A percentile compares a stretch with the other conserved stretches of the same genome.
phyloP scores from a whole-genome alignment of 2,797 vertebrate genomes.

The Neosilurus hyrtlii region DNA sequence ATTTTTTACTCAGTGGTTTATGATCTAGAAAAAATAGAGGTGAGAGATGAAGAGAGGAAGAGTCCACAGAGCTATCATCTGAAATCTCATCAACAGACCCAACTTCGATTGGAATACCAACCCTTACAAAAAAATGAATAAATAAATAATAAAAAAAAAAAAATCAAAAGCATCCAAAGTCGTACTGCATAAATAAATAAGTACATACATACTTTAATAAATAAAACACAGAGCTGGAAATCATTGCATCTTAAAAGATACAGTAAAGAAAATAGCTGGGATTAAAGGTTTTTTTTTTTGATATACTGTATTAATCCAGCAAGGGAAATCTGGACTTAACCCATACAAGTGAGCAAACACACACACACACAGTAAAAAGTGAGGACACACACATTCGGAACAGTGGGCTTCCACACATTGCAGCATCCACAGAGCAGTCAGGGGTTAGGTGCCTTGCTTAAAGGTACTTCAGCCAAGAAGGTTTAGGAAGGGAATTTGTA shows the following conservation, averaged over 20 bases:
- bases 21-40: conserved; percentile 40
- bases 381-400: too few species aligned
- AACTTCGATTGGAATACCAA: background rate
- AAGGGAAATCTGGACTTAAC: too few species aligned
- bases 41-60: conserved; percentile 5
- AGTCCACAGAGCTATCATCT: conserved; percentile 29
- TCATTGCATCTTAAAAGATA: background rate
- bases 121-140: background rate
- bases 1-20: conserved; percentile 17
- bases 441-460: too few species aligned
- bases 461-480: too few species aligned
- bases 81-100: conserved; percentile 24
- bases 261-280: background rate
- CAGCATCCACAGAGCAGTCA: too few species aligned
- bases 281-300: too few species aligned
- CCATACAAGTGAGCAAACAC: too few species aligned
- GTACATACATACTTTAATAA: too few species aligned
- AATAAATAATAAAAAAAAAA: background rate
- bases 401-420: too few species aligned
- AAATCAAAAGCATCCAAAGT: background rate
- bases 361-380: too few species aligned
- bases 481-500: background rate
- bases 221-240: background rate
- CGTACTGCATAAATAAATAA: background rate
- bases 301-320: too few species aligned